Base-by-base conservation (phyloP, 2,797 vertebrate species). In the Echiichthys vipera region DNA sequence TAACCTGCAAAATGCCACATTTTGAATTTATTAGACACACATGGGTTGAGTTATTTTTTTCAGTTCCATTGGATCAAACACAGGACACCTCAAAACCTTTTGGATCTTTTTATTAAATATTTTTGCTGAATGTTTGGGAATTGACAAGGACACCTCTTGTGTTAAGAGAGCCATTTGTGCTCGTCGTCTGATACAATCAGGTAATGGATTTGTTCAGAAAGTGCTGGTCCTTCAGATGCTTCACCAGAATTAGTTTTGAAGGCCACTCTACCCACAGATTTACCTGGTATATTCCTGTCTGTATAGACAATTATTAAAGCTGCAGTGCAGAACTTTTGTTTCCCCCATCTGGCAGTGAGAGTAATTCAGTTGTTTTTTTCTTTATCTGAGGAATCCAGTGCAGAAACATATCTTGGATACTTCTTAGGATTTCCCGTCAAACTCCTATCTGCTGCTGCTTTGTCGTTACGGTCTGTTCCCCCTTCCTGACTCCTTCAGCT, bases 151-250 rank as follows among this genome's bases (percentile, higher is more conserved):
- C 74, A 72, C 46, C 67, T 81, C 55, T 78, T 50, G 68, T 36
- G 32, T 25, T 50, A 61, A 62, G 18, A 71, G 53, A 68, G 55
- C 67, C 40, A 67, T 81, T 78, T 84, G 46, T 66, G 71, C 50
- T 67, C 22, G 77, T 65, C 74, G 69, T 78, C 55, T 55, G 74
- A 83, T 84, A 70, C 86, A 85, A 85, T 59, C 71, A 61, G 29
- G 17, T 78, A 69, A 84, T 82, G 78, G 75, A 71, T 85, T 86
- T 66, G 69, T 29, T 69, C 55, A 74, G 61, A 71, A 74, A 74
- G 43, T 56, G 53, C 61, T 61, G 53, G 64, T 46, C 66, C 46
- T 77, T 78, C 32, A 9, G n/a, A 20, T n/a, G 67, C 58, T 79
- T 86, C 77, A 63, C 46, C 6, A 45, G 65, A 88, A 77, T 0